Evolutionary conservation across 2,888 invertebrate genomes (phyloP).

Genomic region (Therioaphis trifolii): DNA sequence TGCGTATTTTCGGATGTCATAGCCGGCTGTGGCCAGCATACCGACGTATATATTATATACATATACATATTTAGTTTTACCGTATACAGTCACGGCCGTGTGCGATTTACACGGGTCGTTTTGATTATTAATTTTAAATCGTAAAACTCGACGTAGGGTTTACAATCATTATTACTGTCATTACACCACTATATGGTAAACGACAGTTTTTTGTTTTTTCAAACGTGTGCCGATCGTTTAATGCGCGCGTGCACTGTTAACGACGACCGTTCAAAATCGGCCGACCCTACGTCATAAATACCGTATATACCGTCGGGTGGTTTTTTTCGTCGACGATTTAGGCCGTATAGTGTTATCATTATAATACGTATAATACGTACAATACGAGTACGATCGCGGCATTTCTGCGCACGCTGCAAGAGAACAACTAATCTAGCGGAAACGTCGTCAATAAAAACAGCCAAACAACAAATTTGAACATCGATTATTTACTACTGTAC

Average conservation of each 20-base stretch:
- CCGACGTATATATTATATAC: neutral
- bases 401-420: no score
- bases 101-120: constrained; percentile 26
- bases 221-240: neutral
- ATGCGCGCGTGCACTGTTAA: no score
- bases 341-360: no score
- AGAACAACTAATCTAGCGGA: no score
- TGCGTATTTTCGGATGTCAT: constrained; percentile 37
- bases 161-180: neutral
- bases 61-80: neutral
- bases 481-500: no score
- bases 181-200: neutral
- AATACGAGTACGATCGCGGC: no score
- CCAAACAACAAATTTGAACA: no score
- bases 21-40: constrained; percentile 38
- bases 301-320: no score
- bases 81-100: constrained; percentile 16
- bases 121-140: constrained; percentile 54
- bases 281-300: no score
- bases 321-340: no score
- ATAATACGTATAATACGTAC: no score
- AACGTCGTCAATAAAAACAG: no score
- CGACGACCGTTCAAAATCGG: neutral
- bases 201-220: neutral
- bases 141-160: constrained; percentile 39